These are phyloP conservation scores for Pogonophryne albipinna DNA, from an alignment of 2,797 vertebrate species.

Conservation along the genomic window DNA sequence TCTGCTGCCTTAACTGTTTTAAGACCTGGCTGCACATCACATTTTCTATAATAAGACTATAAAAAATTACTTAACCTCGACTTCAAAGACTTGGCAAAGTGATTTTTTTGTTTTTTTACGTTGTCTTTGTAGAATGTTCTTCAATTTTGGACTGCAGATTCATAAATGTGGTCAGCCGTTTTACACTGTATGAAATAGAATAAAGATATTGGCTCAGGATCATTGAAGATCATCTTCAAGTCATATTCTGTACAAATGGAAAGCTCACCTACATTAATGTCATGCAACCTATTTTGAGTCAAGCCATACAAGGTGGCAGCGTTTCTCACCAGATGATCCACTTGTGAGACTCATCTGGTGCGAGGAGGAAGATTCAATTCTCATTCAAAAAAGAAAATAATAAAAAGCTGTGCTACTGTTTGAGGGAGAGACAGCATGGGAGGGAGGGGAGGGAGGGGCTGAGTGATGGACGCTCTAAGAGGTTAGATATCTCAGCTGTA, in stretches of 20 bases:
- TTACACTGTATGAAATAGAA: neutral
- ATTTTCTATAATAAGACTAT: slow-evolving; percentile 43
- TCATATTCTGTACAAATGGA: neutral
- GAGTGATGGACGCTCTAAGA: slow-evolving; percentile 28
- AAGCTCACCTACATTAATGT: neutral
- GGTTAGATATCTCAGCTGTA: slow-evolving; percentile 41
- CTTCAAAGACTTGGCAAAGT: neutral
- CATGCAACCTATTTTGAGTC: slow-evolving; percentile 1
- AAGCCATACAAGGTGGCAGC: neutral
- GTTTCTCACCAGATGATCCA: neutral
- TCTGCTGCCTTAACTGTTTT: slow-evolving; percentile 29
- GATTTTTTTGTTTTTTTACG: neutral
- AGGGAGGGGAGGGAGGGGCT: neutral
- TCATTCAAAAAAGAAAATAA: neutral
- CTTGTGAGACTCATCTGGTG: neutral
- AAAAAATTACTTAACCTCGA: slow-evolving; percentile 29
- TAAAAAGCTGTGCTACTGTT: neutral
- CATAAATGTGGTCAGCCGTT: neutral
- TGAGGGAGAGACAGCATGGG: neutral
- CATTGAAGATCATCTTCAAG: neutral
- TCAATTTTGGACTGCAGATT: neutral
- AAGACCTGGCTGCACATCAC: slow-evolving; percentile 42
- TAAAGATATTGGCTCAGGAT: neutral
- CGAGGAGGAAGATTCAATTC: neutral
- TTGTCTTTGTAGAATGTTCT: neutral